Percentiles rank a stretch among this genome's conserved stretches.
Conservation (phyloP, 1,140 invertebrate species). For the Cotesia typhae region DNA sequence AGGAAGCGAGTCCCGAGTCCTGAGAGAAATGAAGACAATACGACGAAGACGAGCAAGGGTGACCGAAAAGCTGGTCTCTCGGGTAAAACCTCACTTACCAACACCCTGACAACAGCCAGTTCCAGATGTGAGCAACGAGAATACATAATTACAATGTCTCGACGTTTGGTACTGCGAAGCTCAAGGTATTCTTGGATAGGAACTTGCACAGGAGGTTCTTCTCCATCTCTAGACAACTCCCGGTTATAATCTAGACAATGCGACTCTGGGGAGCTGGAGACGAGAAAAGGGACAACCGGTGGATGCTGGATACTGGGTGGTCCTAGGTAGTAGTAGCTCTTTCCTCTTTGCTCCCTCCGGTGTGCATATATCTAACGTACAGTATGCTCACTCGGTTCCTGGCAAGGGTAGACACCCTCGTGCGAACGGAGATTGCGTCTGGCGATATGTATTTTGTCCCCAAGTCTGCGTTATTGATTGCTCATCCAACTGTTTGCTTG, state of each 20-base stretch:
- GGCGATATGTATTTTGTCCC: slow-evolving; percentile 32
- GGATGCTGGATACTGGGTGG: slow-evolving; percentile 6
- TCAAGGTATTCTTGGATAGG: too few relatives aligned
- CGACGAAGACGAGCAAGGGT: slow-evolving; percentile 20
- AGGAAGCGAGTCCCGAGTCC: too few relatives aligned
- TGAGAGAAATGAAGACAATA: too few relatives aligned
- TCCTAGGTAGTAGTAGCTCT: background rate
- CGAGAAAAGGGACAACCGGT: slow-evolving; percentile 18
- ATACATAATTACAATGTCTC: slow-evolving; percentile 50
- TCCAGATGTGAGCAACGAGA: slow-evolving; percentile 46
- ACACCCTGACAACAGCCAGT: slow-evolving; percentile 25
- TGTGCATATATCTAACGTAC: too few relatives aligned
- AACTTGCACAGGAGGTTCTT: slow-evolving; percentile 22
- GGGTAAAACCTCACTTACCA: slow-evolving; percentile 27
- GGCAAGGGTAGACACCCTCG: background rate
- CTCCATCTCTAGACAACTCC: slow-evolving; percentile 39
- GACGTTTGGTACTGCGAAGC: slow-evolving; percentile 33
- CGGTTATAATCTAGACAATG: slow-evolving; percentile 46
- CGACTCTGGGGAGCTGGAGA: slow-evolving; percentile 37
- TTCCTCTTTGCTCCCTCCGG: too few relatives aligned
- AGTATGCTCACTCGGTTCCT: background rate
- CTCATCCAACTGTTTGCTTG: slow-evolving; percentile 15
- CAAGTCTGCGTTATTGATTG: slow-evolving; percentile 22
- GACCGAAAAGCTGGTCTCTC: slow-evolving; percentile 27
- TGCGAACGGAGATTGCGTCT: slow-evolving; percentile 31